Percentiles rank a stretch among this genome's conserved stretches.
phyloP scores from a whole-genome alignment of 2,797 vertebrate species.

The Onychomys arenicola region DNA sequence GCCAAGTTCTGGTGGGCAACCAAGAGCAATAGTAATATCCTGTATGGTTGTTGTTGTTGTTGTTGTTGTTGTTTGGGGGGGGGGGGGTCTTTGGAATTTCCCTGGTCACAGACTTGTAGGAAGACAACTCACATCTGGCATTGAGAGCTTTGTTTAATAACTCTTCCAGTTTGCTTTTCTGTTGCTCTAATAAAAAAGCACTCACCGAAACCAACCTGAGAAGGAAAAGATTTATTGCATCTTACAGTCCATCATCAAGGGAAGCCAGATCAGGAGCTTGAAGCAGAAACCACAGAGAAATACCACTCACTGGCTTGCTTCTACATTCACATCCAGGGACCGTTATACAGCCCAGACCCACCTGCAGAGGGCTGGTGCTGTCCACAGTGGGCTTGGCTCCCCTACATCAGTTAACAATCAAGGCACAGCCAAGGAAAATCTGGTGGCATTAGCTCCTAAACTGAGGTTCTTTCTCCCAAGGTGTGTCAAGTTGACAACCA shows the following conservation, averaged over 20 bases:
- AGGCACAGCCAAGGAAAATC: not conserved
- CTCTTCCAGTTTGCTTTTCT: not conserved
- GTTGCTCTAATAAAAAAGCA: not conserved
- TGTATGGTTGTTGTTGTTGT: not conserved
- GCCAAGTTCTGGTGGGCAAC: not conserved
- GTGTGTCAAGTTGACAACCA: not conserved
- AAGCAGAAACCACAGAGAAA: not conserved
- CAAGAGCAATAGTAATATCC: not conserved
- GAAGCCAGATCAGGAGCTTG: not conserved
- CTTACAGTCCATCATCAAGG: not conserved
- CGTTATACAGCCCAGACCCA: not conserved
- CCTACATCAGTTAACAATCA: not conserved
- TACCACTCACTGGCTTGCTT: not conserved
- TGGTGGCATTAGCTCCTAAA: not conserved
- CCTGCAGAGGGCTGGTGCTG: not conserved
- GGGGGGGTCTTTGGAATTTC: not conserved
- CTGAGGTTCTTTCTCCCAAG: not conserved
- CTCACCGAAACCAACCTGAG: not conserved
- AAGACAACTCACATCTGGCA: not conserved
- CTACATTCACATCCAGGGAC: not conserved
- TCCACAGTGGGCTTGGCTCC: too few species aligned
- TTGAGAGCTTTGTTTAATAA: not conserved
- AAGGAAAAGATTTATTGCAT: not conserved
- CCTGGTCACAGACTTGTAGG: not conserved
- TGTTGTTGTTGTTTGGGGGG: too few species aligned